Percentiles rank a stretch among this genome's conserved stretches.
phyloP scores from a whole-genome alignment of 2,797 vertebrate species.

The Catostomus latipinnis region DNA sequence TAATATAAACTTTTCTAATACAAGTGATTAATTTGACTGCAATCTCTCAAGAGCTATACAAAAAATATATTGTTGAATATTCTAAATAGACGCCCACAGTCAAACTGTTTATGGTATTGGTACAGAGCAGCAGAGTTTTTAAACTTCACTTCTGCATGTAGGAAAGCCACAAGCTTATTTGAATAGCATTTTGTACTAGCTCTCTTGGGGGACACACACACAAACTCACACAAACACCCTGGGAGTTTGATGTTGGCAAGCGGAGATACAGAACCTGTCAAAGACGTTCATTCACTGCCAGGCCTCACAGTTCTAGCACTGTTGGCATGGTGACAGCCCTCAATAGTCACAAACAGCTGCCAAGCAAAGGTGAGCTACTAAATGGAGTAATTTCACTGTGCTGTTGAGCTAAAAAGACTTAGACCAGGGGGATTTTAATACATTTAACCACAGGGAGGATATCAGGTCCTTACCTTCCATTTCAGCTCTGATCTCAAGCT shows the following conservation, averaged over 20 bases:
- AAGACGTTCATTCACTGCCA: conserved; percentile 42
- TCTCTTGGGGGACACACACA: background rate
- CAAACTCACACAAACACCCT: background rate
- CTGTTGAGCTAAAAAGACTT: background rate
- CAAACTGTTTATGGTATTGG: background rate
- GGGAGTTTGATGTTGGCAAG: conserved; percentile 21
- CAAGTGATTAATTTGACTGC: background rate
- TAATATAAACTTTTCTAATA: background rate
- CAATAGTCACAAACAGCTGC: conserved; percentile 53
- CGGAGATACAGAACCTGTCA: conserved; percentile 14
- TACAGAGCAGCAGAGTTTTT: background rate
- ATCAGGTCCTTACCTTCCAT: conserved; percentile 80
- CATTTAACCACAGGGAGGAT: background rate
- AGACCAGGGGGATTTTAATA: background rate
- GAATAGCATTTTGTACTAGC: conserved; percentile 19
- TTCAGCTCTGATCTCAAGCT: conserved; percentile 77
- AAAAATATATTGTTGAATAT: conserved; percentile 11
- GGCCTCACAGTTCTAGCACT: conserved; percentile 10
- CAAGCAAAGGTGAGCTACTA: conserved; percentile 22
- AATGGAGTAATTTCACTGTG: background rate
- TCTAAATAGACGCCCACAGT: background rate
- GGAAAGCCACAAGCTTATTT: conserved; percentile 17
- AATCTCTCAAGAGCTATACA: background rate
- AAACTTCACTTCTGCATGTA: conserved; percentile 20
- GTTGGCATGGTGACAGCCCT: conserved; percentile 53